Percentiles rank a stretch among this genome's conserved stretches.
phyloP scores from a whole-genome alignment of 1,140 invertebrate genomes.

The Chironomus striatipennis region DNA sequence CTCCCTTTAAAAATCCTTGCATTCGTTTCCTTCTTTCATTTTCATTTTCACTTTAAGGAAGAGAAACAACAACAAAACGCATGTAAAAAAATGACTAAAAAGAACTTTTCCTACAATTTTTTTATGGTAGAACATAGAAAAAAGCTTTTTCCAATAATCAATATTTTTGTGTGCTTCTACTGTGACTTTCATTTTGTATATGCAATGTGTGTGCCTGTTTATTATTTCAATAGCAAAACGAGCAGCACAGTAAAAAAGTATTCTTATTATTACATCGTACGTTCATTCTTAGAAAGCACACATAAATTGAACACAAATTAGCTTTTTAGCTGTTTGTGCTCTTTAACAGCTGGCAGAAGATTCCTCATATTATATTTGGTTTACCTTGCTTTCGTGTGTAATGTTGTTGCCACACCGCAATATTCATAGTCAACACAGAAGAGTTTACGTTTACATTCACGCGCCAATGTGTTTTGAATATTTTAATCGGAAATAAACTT shows the following conservation, averaged over 20 bases:
- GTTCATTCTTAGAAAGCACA: not conserved
- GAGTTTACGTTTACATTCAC: too few relatives aligned
- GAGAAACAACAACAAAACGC: not conserved
- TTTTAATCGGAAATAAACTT: too few relatives aligned
- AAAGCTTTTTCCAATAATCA: constrained; percentile 5
- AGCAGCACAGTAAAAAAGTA: not conserved
- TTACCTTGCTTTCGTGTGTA: too few relatives aligned
- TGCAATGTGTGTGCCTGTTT: not conserved
- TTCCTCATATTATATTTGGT: too few relatives aligned
- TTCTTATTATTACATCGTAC: not conserved
- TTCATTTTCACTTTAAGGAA: not conserved
- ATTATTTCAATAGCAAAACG: constrained; percentile 1
- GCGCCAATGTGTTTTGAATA: too few relatives aligned
- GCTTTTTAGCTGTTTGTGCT: not conserved
- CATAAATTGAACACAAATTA: constrained; percentile 6
- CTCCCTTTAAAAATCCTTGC: not conserved
- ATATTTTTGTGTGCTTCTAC: not conserved
- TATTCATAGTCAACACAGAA: too few relatives aligned
- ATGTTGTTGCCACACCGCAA: too few relatives aligned
- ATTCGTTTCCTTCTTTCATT: not conserved
- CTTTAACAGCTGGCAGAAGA: too few relatives aligned
- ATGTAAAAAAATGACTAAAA: not conserved
- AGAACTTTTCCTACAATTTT: not conserved
- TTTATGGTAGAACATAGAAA: not conserved
- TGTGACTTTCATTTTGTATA: not conserved